Conservation (phyloP, 2,113 vertebrate genomes). For the Megaceryle maxima region DNA sequence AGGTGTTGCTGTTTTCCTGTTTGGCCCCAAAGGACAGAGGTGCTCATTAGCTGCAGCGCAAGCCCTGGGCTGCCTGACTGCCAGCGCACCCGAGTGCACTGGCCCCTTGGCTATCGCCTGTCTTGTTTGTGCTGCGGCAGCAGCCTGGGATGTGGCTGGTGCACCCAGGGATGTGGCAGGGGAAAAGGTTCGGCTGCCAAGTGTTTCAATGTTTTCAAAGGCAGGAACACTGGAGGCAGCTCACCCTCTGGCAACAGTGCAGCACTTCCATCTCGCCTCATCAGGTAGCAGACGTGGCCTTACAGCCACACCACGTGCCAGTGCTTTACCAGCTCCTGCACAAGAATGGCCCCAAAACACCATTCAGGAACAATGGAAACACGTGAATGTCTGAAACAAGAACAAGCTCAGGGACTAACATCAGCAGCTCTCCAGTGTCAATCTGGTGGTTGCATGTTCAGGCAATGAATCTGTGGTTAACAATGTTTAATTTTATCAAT, state of each 20-base stretch:
- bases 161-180: not conserved
- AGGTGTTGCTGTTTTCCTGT: not conserved
- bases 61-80: not conserved
- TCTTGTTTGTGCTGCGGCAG: not conserved
- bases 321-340: not conserved
- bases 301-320: not conserved
- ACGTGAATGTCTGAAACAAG: fast-evolving
- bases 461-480: not conserved
- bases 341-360: not conserved
- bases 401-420: not conserved
- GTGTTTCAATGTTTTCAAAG: not conserved
- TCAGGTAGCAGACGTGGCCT: not conserved
- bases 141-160: not conserved
- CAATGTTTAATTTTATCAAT: not conserved
- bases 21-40: not conserved
- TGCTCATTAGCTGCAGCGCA: not conserved
- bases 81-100: not conserved
- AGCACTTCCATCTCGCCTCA: not conserved
- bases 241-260: not conserved
- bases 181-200: not conserved
- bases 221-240: not conserved
- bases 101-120: fast-evolving
- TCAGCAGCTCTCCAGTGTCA: not conserved
- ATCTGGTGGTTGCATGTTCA: not conserved
- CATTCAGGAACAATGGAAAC: not conserved